These are phyloP conservation scores for Chamaetylas fuelleborni DNA, from an alignment of 2,113 vertebrate genomes.

Conservation along the genomic window DNA sequence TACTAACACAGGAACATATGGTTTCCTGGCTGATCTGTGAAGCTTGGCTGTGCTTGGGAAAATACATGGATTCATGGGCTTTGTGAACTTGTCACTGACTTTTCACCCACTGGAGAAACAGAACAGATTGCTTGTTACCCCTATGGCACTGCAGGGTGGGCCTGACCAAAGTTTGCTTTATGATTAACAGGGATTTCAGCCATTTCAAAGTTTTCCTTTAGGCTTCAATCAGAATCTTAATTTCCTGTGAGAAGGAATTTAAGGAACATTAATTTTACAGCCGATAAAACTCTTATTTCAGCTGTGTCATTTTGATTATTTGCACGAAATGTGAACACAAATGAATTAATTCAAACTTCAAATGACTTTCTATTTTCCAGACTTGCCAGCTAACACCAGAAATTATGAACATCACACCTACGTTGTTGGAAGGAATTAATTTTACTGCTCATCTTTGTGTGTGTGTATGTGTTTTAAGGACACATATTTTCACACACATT, in stretches of 20 bases:
- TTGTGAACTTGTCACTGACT: background rate
- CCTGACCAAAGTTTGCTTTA: background rate
- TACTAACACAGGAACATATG: background rate
- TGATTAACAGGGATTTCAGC: background rate
- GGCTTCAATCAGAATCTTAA: slow-evolving; percentile 10
- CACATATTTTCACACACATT: background rate
- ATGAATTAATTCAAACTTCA: background rate
- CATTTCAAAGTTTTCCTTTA: background rate
- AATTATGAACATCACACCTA: background rate
- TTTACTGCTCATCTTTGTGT: background rate
- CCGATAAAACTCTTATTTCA: background rate
- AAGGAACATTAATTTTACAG: slow-evolving; percentile 3
- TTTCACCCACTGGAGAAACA: background rate
- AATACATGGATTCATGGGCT: rapidly evolving
- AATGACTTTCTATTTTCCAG: background rate
- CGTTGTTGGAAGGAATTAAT: background rate
- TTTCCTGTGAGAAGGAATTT: slow-evolving; percentile 13
- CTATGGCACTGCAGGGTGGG: rapidly evolving
- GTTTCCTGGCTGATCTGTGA: background rate
- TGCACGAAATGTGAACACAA: background rate
- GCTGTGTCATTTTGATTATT: background rate
- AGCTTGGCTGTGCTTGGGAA: background rate
- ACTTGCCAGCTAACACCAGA: background rate
- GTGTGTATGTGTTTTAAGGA: background rate
- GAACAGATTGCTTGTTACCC: rapidly evolving